Base-by-base conservation (phyloP, 2,797 vertebrate genomes). In the Sebastes hubbsi region DNA sequence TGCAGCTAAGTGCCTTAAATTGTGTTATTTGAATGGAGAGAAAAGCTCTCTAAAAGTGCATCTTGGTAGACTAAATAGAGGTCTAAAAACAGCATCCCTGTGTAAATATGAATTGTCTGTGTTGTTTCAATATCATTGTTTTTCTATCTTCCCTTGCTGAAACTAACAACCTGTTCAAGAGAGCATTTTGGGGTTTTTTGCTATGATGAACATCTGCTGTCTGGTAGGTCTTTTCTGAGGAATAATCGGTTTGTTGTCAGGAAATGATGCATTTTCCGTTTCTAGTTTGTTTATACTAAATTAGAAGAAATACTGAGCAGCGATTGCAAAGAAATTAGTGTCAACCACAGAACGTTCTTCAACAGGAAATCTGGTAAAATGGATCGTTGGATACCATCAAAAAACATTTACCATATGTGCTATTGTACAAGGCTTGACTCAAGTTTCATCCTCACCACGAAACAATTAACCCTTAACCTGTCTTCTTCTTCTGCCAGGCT, bases 401-500 rank as follows among this genome's bases (percentile, higher is more conserved):
- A 63, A 52, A 18, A 70, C 10, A 46, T n/a, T 24, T 12, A 22
- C 11, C n/a, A 55, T n/a, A 52, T 27, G n/a, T 30, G 5, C 2
- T 11, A 20, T 60, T 34, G 49, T 22, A 25, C 18, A 65, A 29
- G 18, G 0, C 8, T 42, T 8, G 55, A 55, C n/a, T 66, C 58
- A 5, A 10, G n/a, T 27, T 58, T 49, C 24, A 27, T 49, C 5
- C 6, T 29, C 3, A 27, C 13, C 6, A 1, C 34, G 34, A 46
- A 58, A 56, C 10, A 5, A 13, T 36, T 75, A n/a, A 81, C 72
- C 25, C 16, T 9, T 38, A 16, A 70, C 10, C 34, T 18, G 27
- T 38, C 20, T 4, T 49, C 38, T 24, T 36, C 46, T 25, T 42
- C 52, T 72, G 54, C 54, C 75, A 99, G 98, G 97, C 65, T 91